Evolutionary conservation across 2,888 invertebrate species (phyloP).

Genomic region (Lymantria monacha): DNA sequence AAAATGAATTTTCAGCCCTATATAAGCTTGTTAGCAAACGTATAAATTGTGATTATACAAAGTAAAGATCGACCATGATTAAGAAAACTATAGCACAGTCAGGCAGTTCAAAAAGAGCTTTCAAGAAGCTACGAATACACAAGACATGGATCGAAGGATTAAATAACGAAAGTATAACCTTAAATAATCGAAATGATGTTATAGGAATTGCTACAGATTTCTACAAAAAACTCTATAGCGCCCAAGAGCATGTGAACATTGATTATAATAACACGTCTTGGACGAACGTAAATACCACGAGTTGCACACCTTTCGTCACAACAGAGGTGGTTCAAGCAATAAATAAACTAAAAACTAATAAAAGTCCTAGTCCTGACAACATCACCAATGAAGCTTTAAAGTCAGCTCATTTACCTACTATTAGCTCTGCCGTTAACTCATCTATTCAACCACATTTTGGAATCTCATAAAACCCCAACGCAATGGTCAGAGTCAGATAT

Average conservation of each 20-base stretch:
- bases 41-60: background rate
- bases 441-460: constrained; percentile 14
- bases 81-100: background rate
- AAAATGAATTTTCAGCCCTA: background rate
- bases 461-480: constrained; percentile 7
- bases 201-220: background rate
- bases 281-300: background rate
- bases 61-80: background rate
- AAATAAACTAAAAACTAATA: background rate
- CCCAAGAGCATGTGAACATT: background rate
- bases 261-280: background rate
- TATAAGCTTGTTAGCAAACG: background rate
- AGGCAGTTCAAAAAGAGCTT: constrained; percentile 7
- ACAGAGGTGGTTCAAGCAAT: background rate
- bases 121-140: constrained; percentile 12
- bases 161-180: background rate
- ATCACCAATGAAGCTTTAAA: constrained; percentile 14
- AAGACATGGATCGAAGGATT: constrained; percentile 20
- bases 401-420: background rate
- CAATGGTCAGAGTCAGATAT: constrained; percentile 1
- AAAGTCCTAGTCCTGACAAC: too few relatives aligned
- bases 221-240: background rate
- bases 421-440: background rate
- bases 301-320: background rate
- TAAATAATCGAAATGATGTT: constrained; percentile 7